Percentiles rank a stretch among this genome's conserved stretches.
These are phyloP conservation scores for Athalia circularis DNA, from an alignment of 2,888 invertebrate genomes.

Conservation along the genomic window DNA sequence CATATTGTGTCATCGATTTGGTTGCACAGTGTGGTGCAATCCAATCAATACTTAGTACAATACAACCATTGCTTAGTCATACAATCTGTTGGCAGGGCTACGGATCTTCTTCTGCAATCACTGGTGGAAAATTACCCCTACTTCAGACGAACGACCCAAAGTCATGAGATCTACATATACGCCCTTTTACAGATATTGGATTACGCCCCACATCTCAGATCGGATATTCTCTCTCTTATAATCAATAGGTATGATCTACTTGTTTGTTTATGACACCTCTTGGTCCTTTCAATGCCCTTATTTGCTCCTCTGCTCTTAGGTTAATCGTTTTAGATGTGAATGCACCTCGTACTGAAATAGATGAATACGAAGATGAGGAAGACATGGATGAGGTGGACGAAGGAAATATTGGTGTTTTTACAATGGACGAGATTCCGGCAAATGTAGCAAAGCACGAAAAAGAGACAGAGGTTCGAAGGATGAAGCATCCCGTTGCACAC, in stretches of 20 bases:
- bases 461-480: constrained; percentile 56
- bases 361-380: constrained; percentile 74
- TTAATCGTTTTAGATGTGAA: constrained; percentile 86
- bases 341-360: constrained; percentile 77
- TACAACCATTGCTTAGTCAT: background rate
- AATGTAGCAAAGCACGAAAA: constrained; percentile 69
- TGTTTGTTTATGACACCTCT: background rate
- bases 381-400: constrained; percentile 75
- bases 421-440: constrained; percentile 74
- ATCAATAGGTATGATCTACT: constrained; percentile 81
- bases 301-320: constrained; percentile 73
- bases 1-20: too few relatives aligned
- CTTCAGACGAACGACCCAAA: constrained; percentile 80
- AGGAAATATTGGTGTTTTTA: constrained; percentile 55
- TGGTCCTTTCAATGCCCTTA: background rate
- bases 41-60: too few relatives aligned
- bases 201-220: constrained; percentile 83
- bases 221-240: constrained; percentile 84
- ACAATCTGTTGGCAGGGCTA: constrained; percentile 78
- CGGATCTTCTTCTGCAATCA: constrained; percentile 81
- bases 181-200: constrained; percentile 86
- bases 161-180: constrained; percentile 85
- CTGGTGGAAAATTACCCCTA: constrained; percentile 85
- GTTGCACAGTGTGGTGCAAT: background rate
- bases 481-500: constrained; percentile 78